Conservation (phyloP, 2,888 invertebrate genomes). For the Tetranychus truncatus region DNA sequence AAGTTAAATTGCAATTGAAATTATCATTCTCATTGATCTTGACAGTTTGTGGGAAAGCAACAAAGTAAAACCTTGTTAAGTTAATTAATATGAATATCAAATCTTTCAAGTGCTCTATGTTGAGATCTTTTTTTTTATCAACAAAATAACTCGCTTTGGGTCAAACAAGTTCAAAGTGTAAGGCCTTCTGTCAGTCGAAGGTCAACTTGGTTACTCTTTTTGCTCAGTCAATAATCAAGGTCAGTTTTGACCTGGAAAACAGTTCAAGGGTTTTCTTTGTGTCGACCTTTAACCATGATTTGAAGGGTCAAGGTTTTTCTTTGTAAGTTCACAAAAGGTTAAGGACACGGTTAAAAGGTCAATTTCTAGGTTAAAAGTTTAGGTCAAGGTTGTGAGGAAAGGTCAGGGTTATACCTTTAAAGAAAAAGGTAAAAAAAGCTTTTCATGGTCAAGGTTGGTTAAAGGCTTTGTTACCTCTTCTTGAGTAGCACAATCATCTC, state of each 20-base stretch:
- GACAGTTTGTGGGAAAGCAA: background rate
- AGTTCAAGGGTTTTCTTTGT: no score
- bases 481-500: constrained; percentile 25
- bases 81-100: background rate
- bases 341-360: background rate
- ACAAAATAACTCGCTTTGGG: no score
- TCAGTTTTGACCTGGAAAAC: no score
- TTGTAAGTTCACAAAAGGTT: background rate
- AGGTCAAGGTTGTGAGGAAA: background rate
- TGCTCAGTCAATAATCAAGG: no score
- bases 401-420: background rate
- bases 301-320: background rate
- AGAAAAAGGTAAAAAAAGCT: background rate
- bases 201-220: no score
- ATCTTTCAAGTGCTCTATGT: no score
- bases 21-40: background rate
- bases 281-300: no score
- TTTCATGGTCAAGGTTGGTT: background rate
- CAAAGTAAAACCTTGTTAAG: background rate
- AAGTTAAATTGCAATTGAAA: background rate
- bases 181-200: no score
- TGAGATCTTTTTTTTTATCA: no score
- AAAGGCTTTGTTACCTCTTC: constrained; percentile 21
- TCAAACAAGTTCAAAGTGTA: no score
- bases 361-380: background rate